Base-by-base conservation (phyloP, 1,140 invertebrate genomes). In the Probaryconus sp. region DNA sequence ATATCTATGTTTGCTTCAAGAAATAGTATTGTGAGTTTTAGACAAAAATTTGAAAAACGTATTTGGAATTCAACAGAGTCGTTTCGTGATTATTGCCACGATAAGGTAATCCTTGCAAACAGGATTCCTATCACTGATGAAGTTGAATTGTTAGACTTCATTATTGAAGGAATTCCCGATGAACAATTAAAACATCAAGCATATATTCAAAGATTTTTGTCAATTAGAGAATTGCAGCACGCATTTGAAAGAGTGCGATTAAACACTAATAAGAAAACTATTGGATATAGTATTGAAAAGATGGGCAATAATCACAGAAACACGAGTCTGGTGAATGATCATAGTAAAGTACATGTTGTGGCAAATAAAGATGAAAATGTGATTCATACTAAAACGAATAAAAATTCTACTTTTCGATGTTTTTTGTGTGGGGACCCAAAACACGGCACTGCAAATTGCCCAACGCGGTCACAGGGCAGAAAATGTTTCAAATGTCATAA, bases 81-180 rank as follows among this genome's bases (percentile, higher is more conserved):
- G 1, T 76, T 76, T 26, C n/a, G 43, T 0, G 60, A 76, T 9
- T 70, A 71, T 13, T 61, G 30, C 47, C 67, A 71, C 33, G 47
- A 65, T 5, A 76, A 76, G 48, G 14, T 65, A 0, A 76, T 76
- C 38, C 16, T 76, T 4, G 73, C 42, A 1, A 76, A 76, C 28
- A 3, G 11, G 4, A 50, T 76, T 9, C 65, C 65, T 0, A 20
- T 70, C 0, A 6, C 11, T 24, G 40, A 68, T 16, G 6, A 13
- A 9, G 6, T 28, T 1, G 72, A 70, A 9, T 24, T 67, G n/a
- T 13, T 74, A 5, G 42, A 50, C 13, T 72, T 53, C 7, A 20
- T 64, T 18, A 45, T 72, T 5, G 45, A 72, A 6, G 69, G 50
- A 6, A 64, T 71, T 11, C 55, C 68, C 3, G 43, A 63, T 9